Base-by-base conservation (phyloP, 2,888 invertebrate species). In the Cerastis rubricosa region DNA sequence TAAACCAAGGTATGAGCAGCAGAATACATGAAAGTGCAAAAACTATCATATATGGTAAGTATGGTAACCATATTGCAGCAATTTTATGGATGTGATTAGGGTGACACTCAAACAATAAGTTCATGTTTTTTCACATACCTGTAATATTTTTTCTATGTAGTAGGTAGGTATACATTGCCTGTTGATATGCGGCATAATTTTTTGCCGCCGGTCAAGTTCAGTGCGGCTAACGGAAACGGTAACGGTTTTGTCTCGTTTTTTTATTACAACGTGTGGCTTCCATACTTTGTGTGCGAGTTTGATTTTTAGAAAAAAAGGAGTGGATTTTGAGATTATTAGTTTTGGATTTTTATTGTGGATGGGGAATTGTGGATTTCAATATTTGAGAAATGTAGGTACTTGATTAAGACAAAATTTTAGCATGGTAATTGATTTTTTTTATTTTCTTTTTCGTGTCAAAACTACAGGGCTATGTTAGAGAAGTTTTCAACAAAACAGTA, bases 151-250 rank as follows among this genome's bases (percentile, higher is more conserved):
- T 87, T 87, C 87, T 87, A 87, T 84, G 89, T 87, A 86, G 89
- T 87, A 87, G 68, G 71, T 87, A 91, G 71, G 68, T 87, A 91
- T 91, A 93, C 92, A 93, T 92, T 90, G 93, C 92, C 92, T 93
- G 90, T 71, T 84, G 90, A 76, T 66, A 70, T 54, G 79, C 72
- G 74, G 59, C 73, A 75, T 65, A 74, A 77, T 86, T 83, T 84
- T 80, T 81, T 83, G 84, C 84, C 80, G 77, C 59, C 83, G 85
- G 85, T 74, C 79, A 80, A 85, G 91, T 90, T 89, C 89, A 76
- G 78, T 87, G 79, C 90, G 89, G 88, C 82, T 66, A 59, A 75
- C 80, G 81, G 82, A 35, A 63, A 74, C 74, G 74, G 89, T 79
- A 40, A 51, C 74, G 83, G 81, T 82, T 82, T 78, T 83, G 77